These are phyloP conservation scores for Callimorpha dominula DNA, from an alignment of 2,888 invertebrate genomes.

Conservation along the genomic window DNA sequence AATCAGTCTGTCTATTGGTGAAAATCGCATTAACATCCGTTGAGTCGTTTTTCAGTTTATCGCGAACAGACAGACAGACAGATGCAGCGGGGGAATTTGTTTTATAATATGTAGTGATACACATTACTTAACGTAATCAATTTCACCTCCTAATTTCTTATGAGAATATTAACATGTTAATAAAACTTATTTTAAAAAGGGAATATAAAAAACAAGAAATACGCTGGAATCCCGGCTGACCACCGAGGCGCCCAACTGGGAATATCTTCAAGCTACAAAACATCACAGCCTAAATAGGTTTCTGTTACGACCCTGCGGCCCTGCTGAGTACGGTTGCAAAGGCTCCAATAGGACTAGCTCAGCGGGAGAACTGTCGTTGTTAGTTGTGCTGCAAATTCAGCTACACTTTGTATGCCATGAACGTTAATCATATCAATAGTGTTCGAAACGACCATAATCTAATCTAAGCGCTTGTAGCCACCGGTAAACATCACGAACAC, in stretches of 20 bases:
- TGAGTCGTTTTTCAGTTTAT: too few relatives aligned
- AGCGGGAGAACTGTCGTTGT: background rate
- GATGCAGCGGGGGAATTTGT: too few relatives aligned
- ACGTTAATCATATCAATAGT: background rate
- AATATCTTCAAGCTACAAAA: background rate
- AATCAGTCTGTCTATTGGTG: too few relatives aligned
- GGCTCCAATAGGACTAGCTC: background rate
- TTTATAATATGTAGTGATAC: too few relatives aligned
- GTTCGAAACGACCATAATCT: background rate
- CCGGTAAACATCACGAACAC: background rate
- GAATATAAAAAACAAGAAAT: background rate
- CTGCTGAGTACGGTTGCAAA: background rate
- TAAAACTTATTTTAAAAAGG: background rate
- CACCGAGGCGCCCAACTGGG: background rate
- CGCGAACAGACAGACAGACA: too few relatives aligned
- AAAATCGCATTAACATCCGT: too few relatives aligned
- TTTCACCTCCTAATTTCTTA: too few relatives aligned
- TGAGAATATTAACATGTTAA: too few relatives aligned
- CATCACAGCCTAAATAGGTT: background rate
- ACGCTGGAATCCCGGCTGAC: background rate
- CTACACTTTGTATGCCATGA: background rate
- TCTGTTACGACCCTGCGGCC: background rate
- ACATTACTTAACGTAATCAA: too few relatives aligned
- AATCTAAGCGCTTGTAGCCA: background rate
- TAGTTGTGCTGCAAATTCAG: background rate